Base-by-base conservation (phyloP, 2,888 invertebrate genomes). In the Autographa pulchrina region DNA sequence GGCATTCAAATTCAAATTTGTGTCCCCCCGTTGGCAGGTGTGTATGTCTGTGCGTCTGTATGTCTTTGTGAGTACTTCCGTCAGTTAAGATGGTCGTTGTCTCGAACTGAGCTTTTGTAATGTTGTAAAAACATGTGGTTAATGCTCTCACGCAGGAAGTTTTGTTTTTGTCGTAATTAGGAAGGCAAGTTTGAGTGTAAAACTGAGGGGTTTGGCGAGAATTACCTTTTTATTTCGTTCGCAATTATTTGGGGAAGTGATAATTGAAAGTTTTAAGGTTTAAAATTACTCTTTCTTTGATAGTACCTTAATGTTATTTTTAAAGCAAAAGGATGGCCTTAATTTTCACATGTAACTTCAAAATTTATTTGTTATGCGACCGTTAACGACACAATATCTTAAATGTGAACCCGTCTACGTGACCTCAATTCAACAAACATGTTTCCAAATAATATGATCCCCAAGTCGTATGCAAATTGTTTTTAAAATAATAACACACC, bases 1-100 rank as follows among this genome's bases (percentile, higher is more conserved):
- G 79, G 86, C 82, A 92, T 93, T 95, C 92, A 93, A 88, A 95
- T 95, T 95, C 89, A 94, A 94, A 95, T 84, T 81, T 75, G 65
- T 92, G 92, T 92, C 93, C 91, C 92, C 91, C 84, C 75, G 75
- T 74, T 80, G 89, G 93, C 94, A 94, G 94, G 92, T 92, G 94
- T 88, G n/a, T 48, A n/a, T n/a, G 48, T 48, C 48, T 48, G 48
- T n/a, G 8, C n/a, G 48, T 48, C 48, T n/a, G 48, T 48, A 16
- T 66, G 77, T 77, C 81, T 91, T 92, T 93, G 89, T 93, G 91
- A 89, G 89, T 87, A 90, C 91, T 94, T 93, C 93, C 93, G 92
- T 86, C 90, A 82, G 83, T 85, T 83, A 83, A 87, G 89, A 85
- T 85, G 85, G 81, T 81, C 84, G 82, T 85, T 83, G 85, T 80